Base-by-base conservation (phyloP, 2,888 invertebrate genomes). In the Heliconius ismenius region DNA sequence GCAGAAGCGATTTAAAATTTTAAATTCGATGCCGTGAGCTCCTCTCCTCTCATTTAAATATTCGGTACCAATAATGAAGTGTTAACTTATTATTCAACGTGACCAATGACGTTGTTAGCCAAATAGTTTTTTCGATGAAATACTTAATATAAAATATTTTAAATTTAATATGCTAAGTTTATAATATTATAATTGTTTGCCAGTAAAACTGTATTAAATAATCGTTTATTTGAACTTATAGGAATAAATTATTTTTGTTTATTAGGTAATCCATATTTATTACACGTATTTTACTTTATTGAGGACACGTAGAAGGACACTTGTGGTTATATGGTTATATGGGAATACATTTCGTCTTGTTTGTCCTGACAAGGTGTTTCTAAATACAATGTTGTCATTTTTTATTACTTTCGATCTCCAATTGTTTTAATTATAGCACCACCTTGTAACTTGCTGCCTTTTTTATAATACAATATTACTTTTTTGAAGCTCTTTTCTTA, bases 1-100 rank as follows among this genome's bases (percentile, higher is more conserved):
- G 62, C 62, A 39, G 62, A 36, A 62, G 60, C 62, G 73, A 39
- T 60, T 73, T 73, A 43, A 73, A 73, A 73, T 43, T 63, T 73
- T 43, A 73, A 73, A 73, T 73, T 63, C 39, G 36, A 62, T 39
- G 43, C 43, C 21, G 62, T 63, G 62, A 73, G 73, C 62, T 62
- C 26, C 32, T 24, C 60, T 26, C 73, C 32, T 24, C 60, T 39
- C 73, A 73, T 73, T 73, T 73, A 62, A 73, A 73, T 62, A 70
- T 70, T 70, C 28, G 7, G 70, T 32, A 58, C n/a, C 32, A 70
- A 54, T 24, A 58, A 70, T 70, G 58, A 70, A 70, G 58, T 58
- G 54, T 32, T 70, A 32, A 70, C 58, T 58, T 32, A 54, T 32
- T 24, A 58, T 70, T 70, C 58, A 58, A 32, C 32, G 58, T 54